Base-by-base conservation (phyloP, 2,888 invertebrate species). In the Hyles lineata region DNA sequence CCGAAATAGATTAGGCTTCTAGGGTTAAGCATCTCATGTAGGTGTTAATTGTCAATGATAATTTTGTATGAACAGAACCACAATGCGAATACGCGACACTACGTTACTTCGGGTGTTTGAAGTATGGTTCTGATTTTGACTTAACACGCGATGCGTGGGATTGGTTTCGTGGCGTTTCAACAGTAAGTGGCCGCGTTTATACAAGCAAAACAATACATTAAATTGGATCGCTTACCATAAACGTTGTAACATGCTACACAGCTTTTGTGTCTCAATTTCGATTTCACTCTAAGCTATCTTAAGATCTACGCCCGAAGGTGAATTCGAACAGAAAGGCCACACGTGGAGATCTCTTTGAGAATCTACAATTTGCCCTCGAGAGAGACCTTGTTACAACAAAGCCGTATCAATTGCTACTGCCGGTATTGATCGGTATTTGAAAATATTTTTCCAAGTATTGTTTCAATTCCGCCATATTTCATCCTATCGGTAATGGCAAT, bases 211-310 rank as follows among this genome's bases (percentile, higher is more conserved):
- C 11, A 43, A 11, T 43, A 43, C 43, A 2, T 43, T 1, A 43
- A 43, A 43, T 43, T 43, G 15, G 11, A 43, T 2, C 15, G 43
- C 11, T 15, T 43, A 43, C 17, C 35, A 35, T 55, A 32, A 58
- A 15, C 25, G 19, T 70, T 52, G 19, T 25, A 9, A 70, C 6
- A 29, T 61, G 25, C n/a, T 32, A 9, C 61, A 52, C 29, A 17
- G 71, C 32, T 61, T 72, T n/a, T n/a, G n/a, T n/a, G 58, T 6
- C 17, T 43, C 43, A 6, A n/a, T 23, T 43, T 21, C 17, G 23
- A 67, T 67, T 72, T 72, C 63, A 72, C 71, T 72, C 58, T 72
- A 71, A 74, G 72, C 55, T 67, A 73, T 72, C 73, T 72, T 74
- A 63, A 74, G 72, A 76, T 72, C 63, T 70, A 59, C 25, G 58